phyloP scores from a whole-genome alignment of 1,140 invertebrate genomes.

The Temnothorax longispinosus region DNA sequence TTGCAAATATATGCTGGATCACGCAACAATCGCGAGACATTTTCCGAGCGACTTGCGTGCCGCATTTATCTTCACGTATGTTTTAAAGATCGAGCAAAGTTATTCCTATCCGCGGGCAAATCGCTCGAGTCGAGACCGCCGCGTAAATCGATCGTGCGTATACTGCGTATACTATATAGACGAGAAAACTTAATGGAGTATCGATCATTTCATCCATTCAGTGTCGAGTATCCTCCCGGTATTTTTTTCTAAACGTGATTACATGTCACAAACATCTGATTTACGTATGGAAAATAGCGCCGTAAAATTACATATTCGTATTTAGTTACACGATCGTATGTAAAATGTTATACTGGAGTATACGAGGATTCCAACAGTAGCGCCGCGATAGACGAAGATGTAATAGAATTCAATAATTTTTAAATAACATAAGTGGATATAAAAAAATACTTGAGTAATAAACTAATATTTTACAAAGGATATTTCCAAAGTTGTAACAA shows the following conservation, averaged over 20 bases:
- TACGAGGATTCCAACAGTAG: neutral
- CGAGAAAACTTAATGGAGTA: slow-evolving; percentile 34
- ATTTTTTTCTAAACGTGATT: slow-evolving; percentile 26
- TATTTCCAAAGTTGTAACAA: no score
- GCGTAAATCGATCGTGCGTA: slow-evolving; percentile 20
- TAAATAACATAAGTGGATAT: neutral
- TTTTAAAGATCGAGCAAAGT: slow-evolving; percentile 28
- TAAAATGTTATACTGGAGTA: neutral
- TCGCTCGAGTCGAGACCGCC: neutral
- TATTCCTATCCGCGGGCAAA: slow-evolving; percentile 33
- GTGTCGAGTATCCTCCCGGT: neutral
- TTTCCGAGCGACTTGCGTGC: neutral
- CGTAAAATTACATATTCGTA: slow-evolving; percentile 11
- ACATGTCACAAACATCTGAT: slow-evolving; percentile 5
- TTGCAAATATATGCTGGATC: slow-evolving; percentile 18
- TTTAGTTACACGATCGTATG: neutral
- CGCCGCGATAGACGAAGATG: neutral
- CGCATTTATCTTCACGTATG: slow-evolving; percentile 27
- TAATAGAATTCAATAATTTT: neutral
- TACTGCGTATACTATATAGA: neutral
- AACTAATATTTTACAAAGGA: neutral
- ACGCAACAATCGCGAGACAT: slow-evolving; percentile 3
- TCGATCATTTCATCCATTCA: slow-evolving; percentile 32
- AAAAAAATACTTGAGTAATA: neutral
- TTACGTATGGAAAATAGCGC: slow-evolving; percentile 11